Conservation (phyloP, 2,113 vertebrate genomes). For the Pelobates fuscus region DNA sequence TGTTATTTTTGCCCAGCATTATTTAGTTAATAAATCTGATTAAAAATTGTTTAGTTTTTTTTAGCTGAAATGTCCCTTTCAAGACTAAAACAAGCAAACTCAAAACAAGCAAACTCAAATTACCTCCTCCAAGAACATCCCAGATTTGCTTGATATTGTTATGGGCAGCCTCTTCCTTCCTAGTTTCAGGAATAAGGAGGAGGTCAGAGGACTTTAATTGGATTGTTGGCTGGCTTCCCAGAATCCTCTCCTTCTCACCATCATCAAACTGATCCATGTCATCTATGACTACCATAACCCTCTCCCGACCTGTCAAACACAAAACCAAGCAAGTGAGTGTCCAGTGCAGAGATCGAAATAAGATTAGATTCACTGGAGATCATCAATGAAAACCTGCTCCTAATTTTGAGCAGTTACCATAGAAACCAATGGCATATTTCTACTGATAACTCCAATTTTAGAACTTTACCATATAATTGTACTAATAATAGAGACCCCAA, state of each 20-base stretch:
- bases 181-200: not conserved
- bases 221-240: not conserved
- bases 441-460: no score
- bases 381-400: not conserved
- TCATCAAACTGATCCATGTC: constrained; percentile 4
- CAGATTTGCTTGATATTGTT: not conserved
- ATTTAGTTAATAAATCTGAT: no score
- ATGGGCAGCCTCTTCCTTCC: not conserved
- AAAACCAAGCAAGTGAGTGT: not conserved
- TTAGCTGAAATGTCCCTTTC: no score
- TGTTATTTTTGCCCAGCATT: no score
- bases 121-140: not conserved
- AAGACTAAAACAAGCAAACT: no score
- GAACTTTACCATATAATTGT: no score
- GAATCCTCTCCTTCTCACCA: not conserved
- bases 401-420: no score
- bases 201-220: not conserved
- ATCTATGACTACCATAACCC: constrained; percentile 24
- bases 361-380: not conserved
- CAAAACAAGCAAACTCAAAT: no score
- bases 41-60: no score
- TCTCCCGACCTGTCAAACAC: not conserved
- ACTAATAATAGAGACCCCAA: no score
- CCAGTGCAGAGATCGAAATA: not conserved
- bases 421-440: no score